Evolutionary conservation across 1,140 invertebrate genomes (phyloP).

Genomic region (Drosophila funebris): DNA sequence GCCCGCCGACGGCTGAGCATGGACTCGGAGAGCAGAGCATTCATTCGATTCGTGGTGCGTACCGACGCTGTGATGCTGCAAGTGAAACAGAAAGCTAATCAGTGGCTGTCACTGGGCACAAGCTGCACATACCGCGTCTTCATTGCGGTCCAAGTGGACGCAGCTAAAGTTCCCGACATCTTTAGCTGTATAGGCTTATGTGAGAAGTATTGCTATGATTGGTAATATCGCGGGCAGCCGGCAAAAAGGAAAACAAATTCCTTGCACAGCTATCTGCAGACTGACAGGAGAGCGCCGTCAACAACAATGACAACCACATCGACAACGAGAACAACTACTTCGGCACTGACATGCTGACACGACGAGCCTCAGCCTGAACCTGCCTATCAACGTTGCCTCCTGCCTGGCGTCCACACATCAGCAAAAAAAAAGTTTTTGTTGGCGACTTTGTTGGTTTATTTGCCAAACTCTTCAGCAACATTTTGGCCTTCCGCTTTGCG

Average conservation of each 20-base stretch:
- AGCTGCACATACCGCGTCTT: constrained; percentile 66
- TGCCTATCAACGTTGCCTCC: constrained; percentile 11
- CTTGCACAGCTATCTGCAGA: constrained; percentile 68
- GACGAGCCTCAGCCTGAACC: constrained; percentile 20
- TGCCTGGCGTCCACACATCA: constrained; percentile 53
- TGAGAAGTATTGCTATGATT: not conserved
- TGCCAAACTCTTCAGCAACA: constrained; percentile 27
- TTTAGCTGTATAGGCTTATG: not conserved
- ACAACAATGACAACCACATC: constrained; percentile 34
- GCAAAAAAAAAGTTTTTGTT: constrained; percentile 47
- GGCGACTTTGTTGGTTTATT: constrained; percentile 43
- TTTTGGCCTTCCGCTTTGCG: constrained; percentile 60
- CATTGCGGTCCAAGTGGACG: constrained; percentile 66
- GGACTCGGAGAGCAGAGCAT: constrained; percentile 78
- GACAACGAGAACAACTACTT: not conserved
- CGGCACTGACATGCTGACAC: constrained; percentile 58
- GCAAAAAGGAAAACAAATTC: constrained; percentile 67
- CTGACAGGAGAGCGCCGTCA: constrained; percentile 59
- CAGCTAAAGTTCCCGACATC: constrained; percentile 35
- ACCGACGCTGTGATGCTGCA: constrained; percentile 79
- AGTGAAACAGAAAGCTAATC: constrained; percentile 25
- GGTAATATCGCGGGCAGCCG: constrained; percentile 30
- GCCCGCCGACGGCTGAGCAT: constrained; percentile 68
- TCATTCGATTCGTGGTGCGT: constrained; percentile 82
- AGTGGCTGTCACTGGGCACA: not conserved